Base-by-base conservation (phyloP, 2,797 vertebrate genomes). In the Champsocephalus esox region DNA sequence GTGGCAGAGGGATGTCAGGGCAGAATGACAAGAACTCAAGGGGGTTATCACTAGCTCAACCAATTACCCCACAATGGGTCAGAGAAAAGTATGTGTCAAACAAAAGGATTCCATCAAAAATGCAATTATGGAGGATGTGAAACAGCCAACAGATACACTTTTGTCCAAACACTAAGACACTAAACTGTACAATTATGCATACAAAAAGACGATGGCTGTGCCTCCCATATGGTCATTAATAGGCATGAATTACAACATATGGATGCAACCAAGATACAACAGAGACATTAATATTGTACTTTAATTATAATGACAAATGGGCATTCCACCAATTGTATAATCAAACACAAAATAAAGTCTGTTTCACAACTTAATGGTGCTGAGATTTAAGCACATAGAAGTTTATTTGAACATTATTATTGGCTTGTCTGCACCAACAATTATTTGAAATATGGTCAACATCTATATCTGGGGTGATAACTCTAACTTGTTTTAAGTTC, bases 21-120 rank as follows among this genome's bases (percentile, higher is more conserved):
- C 68, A 84, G 89, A 93, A 92, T 87, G 93, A 91, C 77, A 83
- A 73, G 71, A 83, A 85, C 84, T 88, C 84, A 80, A 73, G 77
- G 79, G 73, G 86, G 85, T 90, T 90, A 91, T 92, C 89, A 83
- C 73, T 50, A 77, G 79, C 88, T 81, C 75, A 91, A 87, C 89
- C 94, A 93, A 93, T 94, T 95, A 94, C 79, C 49, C 73, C 71
- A 77, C 66, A 79, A 66, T 72, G 64, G 88, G 82, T 80, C 82
- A 77, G 77, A 86, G 75, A 84, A 86, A 82, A 75, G 75, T 79
- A 66, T 6, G 50, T 80, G 75, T 89, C 85, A 90, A 89, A 90
- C 81, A 80, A 89, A 90, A 81, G 59, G 69, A 80, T 76, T 86
- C 75, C 75, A 77, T 87, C 62, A 90, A 83, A 91, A 87, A 86